phyloP scores from a whole-genome alignment of 2,797 vertebrate species.

The Ciconia nigra region DNA sequence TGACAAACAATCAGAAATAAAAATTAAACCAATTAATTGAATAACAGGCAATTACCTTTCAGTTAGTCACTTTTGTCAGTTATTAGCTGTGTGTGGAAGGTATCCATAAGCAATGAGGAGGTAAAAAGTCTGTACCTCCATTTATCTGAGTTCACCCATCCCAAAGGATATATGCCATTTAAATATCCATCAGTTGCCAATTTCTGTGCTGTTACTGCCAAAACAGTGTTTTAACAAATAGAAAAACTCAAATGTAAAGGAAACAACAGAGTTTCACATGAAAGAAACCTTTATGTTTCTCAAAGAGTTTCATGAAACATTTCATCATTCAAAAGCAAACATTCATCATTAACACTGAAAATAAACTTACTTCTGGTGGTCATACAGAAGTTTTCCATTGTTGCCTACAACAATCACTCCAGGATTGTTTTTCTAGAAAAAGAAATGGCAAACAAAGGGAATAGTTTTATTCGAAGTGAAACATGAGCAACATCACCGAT shows the following conservation, averaged over 20 bases:
- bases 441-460: neutral
- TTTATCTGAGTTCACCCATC: neutral
- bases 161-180: neutral
- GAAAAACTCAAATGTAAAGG: neutral
- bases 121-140: neutral
- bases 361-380: slow-evolving; percentile 86
- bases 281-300: neutral
- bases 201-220: neutral
- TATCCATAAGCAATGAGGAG: neutral
- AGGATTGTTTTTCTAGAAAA: slow-evolving; percentile 95
- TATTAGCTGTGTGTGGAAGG: neutral
- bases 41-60: neutral
- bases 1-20: neutral
- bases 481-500: neutral
- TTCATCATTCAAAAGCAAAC: neutral
- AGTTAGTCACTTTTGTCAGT: neutral
- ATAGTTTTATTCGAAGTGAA: neutral
- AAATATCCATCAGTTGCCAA: neutral
- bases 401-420: slow-evolving; percentile 91
- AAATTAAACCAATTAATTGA: neutral
- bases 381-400: slow-evolving; percentile 91
- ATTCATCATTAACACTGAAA: neutral
- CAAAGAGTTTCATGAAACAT: neutral
- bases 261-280: neutral
- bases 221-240: neutral